phyloP scores from a whole-genome alignment of 2,888 invertebrate genomes.

The Nymphalis c-album region DNA sequence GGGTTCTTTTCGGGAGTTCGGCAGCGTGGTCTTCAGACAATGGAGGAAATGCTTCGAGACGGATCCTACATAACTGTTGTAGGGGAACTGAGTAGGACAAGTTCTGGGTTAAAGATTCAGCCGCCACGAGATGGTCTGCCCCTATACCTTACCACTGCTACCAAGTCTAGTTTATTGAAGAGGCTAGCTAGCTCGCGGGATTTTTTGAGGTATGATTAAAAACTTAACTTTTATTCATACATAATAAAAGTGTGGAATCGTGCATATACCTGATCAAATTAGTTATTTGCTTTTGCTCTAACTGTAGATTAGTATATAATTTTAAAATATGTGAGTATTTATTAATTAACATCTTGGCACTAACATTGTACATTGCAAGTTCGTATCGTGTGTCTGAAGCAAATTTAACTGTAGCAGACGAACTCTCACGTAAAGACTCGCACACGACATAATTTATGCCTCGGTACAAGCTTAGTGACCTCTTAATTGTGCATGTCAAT shows the following conservation, averaged over 20 bases:
- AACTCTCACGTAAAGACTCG: background rate
- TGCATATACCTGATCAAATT: too few relatives aligned
- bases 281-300: too few relatives aligned
- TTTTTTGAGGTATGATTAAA: slow-evolving; percentile 81
- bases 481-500: slow-evolving; percentile 36
- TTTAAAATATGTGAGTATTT: too few relatives aligned
- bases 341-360: too few relatives aligned
- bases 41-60: slow-evolving; percentile 92
- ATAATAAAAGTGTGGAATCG: too few relatives aligned
- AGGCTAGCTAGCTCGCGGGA: slow-evolving; percentile 86
- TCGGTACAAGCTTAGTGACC: slow-evolving; percentile 34
- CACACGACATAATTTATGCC: background rate
- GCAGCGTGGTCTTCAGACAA: slow-evolving; percentile 91
- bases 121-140: slow-evolving; percentile 87
- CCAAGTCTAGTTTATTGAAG: slow-evolving; percentile 87
- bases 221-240: too few relatives aligned
- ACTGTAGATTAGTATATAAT: too few relatives aligned
- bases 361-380: too few relatives aligned
- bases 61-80: slow-evolving; percentile 90
- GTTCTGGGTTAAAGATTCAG: slow-evolving; percentile 85
- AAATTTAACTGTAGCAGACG: background rate
- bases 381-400: too few relatives aligned
- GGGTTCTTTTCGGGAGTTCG: slow-evolving; percentile 92
- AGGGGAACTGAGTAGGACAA: slow-evolving; percentile 86
- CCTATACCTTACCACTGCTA: slow-evolving; percentile 90